phyloP scores from a whole-genome alignment of 2,113 vertebrate genomes.

The Tautogolabrus adspersus region DNA sequence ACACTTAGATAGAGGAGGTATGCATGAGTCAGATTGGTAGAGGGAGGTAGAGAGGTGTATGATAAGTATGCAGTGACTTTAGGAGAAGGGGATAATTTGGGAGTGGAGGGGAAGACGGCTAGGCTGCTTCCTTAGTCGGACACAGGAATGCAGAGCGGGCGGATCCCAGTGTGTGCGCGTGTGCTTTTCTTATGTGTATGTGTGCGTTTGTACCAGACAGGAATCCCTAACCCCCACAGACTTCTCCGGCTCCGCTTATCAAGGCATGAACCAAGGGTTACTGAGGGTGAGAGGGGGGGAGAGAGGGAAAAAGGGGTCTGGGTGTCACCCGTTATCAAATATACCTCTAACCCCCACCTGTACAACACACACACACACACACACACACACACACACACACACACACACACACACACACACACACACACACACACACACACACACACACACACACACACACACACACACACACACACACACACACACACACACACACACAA shows the following conservation, averaged over 20 bases:
- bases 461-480: constrained; percentile 12
- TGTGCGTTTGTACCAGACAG: constrained; percentile 82
- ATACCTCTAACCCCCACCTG: constrained; percentile 63
- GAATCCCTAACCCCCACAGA: constrained; percentile 85
- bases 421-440: too few relatives aligned
- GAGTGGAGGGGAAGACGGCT: constrained; percentile 80
- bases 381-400: constrained; percentile 1
- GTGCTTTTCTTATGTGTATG: constrained; percentile 73
- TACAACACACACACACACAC: constrained; percentile 11
- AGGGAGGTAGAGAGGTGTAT: constrained; percentile 66
- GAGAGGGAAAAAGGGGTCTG: constrained; percentile 27
- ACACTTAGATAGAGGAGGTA: constrained; percentile 36
- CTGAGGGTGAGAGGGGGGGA: constrained; percentile 39
- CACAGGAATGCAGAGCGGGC: constrained; percentile 86
- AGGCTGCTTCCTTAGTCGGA: constrained; percentile 82
- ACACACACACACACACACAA: constrained; percentile 8
- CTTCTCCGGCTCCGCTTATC: constrained; percentile 83
- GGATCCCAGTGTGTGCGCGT: constrained; percentile 80
- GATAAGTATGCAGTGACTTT: constrained; percentile 76
- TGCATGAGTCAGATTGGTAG: constrained; percentile 58
- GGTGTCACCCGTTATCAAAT: constrained; percentile 57
- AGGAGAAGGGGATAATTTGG: constrained; percentile 82
- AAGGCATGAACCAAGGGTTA: constrained; percentile 68
- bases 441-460: too few relatives aligned
- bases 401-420: too few relatives aligned